These are phyloP conservation scores for Drosophila infuscata DNA, from an alignment of 2,888 invertebrate genomes.

Conservation along the genomic window DNA sequence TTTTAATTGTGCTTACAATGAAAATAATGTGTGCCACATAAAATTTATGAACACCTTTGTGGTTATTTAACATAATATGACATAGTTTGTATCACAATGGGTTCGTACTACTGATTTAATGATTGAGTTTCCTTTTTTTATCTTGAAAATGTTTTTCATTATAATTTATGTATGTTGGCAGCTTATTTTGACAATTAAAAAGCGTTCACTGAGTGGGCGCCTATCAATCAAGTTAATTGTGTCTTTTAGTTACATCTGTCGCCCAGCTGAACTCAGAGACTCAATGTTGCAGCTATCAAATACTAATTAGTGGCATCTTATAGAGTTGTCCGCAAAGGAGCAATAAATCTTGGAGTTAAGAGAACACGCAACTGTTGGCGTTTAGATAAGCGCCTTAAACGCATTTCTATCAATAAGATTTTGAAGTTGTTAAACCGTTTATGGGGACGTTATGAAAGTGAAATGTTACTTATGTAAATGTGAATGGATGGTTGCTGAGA, in stretches of 20 bases:
- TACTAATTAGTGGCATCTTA: constrained; percentile 66
- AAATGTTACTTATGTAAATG: constrained; percentile 42
- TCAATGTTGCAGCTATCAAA: constrained; percentile 60
- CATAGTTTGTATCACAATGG: constrained; percentile 28
- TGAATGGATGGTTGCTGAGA: constrained; percentile 3
- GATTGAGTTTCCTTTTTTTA: constrained; percentile 35
- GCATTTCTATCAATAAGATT: constrained; percentile 1
- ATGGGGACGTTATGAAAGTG: constrained; percentile 21
- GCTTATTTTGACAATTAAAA: constrained; percentile 77
- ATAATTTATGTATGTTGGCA: constrained; percentile 63
- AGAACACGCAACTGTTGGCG: constrained; percentile 27
- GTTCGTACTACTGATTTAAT: constrained; percentile 61
- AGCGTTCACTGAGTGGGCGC: constrained; percentile 38
- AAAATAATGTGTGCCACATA: constrained; percentile 61
- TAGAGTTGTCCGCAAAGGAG: constrained; percentile 49
- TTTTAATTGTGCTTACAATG: constrained; percentile 68
- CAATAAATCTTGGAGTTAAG: constrained; percentile 56
- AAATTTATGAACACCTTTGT: constrained; percentile 68
- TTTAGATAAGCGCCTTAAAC: constrained; percentile 58
- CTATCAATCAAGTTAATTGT: constrained; percentile 63
- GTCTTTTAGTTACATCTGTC: constrained; percentile 35
- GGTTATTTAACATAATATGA: constrained; percentile 68
- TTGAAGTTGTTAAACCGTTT: constrained; percentile 12
- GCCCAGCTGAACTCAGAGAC: constrained; percentile 39
- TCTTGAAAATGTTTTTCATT: background rate